Base-by-base conservation (phyloP, 53 echinoderm and acorn worm genomes). In the Crossaster papposus region DNA sequence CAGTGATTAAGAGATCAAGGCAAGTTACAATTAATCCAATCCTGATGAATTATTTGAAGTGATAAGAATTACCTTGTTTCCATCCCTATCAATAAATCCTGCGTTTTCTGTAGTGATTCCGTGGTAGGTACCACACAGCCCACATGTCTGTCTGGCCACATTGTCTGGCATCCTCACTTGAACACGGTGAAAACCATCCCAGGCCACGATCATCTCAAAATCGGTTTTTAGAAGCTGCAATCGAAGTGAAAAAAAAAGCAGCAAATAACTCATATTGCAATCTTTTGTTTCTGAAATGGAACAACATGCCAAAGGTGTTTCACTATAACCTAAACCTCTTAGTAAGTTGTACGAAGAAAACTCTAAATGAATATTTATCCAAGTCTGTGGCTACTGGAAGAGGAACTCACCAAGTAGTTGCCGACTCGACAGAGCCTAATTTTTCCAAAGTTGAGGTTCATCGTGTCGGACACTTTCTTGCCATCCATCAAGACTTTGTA, bases 191-290 rank as follows among this genome's bases (percentile, higher is more conserved):
- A 81, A 55, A 5, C 44, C 83, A 37, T 90, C 83, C 90, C 90
- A 90, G 35, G 83, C 37, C 1, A 83, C 62, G 34, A 77, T 90
- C 77, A 90, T 62, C 20, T 80, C 90, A 78, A 90, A 90, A 24
- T 90, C 90, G 0, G 90, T 90, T 65, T 83, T 90, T 64, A 90
- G 31, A 14, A 90, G 65, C 90, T 90, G 51, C 13, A 70, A 15
- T 54, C n/a, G 28, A 8, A 71, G 72, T 22, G 1, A 78, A 34
- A 13, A 58, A 52, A 44, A n/a, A n/a, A n/a, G n/a, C n/a, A n/a
- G n/a, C n/a, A n/a, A n/a, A n/a, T n/a, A n/a, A n/a, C n/a, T n/a
- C n/a, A n/a, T n/a, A n/a, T n/a, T n/a, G n/a, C n/a, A n/a, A n/a
- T n/a, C n/a, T n/a, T n/a, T n/a, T n/a, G n/a, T n/a, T n/a, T n/a